A percentile compares a stretch with the other conserved stretches of the same genome.
phyloP scores from a whole-genome alignment of 2,797 vertebrate species.

The Poeciliopsis paucimaculata region DNA sequence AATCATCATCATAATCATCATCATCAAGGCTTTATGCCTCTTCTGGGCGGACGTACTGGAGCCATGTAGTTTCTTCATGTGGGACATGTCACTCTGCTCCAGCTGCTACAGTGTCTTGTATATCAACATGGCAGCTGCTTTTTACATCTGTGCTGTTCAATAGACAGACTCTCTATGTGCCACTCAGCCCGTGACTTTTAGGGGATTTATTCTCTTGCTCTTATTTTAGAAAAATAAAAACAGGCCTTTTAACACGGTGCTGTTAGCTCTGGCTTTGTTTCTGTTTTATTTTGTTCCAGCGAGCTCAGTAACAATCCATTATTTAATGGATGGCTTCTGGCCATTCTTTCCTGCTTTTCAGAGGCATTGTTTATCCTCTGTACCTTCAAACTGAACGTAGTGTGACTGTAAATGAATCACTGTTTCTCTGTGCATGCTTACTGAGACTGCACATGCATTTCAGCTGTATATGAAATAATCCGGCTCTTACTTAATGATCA shows the following conservation, averaged over 20 bases:
- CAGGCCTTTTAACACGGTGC: conserved; percentile 64
- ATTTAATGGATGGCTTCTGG: conserved; percentile 20
- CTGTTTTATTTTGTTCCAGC: conserved; percentile 37
- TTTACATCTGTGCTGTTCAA: conserved; percentile 33
- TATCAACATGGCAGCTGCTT: conserved; percentile 60
- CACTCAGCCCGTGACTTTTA: conserved; percentile 31
- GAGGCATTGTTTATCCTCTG: conserved; percentile 16
- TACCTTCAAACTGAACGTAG: conserved; percentile 29
- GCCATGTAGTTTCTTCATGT: conserved; percentile 39
- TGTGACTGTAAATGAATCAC: conserved; percentile 54
- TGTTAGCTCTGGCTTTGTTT: conserved; percentile 49
- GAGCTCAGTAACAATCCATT: conserved; percentile 41
- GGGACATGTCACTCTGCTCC: conserved; percentile 48
- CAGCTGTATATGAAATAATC: conserved; percentile 40
- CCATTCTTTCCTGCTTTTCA: conserved; percentile 41
- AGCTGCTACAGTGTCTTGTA: conserved; percentile 68
- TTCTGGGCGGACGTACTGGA: conserved; percentile 48
- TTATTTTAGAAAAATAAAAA: conserved; percentile 29
- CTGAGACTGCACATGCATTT: conserved; percentile 73
- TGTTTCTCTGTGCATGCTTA: conserved; percentile 79
- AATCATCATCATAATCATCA: neutral
- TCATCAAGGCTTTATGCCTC: conserved; percentile 50
- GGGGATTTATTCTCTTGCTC: conserved; percentile 31
- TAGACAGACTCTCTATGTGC: conserved; percentile 41
- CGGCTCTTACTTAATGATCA: conserved; percentile 35